These are phyloP conservation scores for Geodia barretti DNA, from an alignment of 37 sponge, comb jelly and placozoan genomes.

Conservation along the genomic window DNA sequence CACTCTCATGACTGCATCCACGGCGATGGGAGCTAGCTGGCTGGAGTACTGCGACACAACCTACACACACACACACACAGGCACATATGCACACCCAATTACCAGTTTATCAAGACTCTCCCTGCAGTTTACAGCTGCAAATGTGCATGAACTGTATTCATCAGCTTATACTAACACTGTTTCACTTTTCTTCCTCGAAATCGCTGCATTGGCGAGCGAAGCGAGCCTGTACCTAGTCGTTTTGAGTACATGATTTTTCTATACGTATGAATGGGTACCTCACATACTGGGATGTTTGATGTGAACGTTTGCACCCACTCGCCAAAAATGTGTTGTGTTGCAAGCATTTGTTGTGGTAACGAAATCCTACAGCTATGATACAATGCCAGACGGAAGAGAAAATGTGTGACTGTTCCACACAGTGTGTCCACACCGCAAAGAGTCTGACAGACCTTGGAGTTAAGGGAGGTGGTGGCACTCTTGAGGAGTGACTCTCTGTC, in stretches of 20 bases:
- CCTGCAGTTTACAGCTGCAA: neutral
- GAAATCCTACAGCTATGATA: neutral
- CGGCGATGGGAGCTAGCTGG: conserved; percentile 91
- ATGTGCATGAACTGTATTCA: too few relatives aligned
- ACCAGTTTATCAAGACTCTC: neutral
- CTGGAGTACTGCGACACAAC: conserved; percentile 98
- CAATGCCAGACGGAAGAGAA: neutral
- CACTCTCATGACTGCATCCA: conserved; percentile 95
- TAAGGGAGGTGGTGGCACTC: conserved; percentile 97
- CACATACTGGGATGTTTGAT: too few relatives aligned
- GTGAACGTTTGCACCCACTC: too few relatives aligned
- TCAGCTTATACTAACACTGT: neutral
- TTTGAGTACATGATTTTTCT: neutral
- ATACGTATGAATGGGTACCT: neutral
- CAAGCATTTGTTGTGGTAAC: too few relatives aligned
- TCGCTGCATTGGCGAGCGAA: neutral
- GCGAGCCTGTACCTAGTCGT: neutral
- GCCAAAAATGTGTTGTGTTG: too few relatives aligned
- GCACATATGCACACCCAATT: neutral
- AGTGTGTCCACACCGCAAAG: neutral
- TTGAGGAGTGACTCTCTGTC: conserved; percentile 91
- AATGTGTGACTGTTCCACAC: neutral
- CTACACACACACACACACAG: conserved; percentile 25
- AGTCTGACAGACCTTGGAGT: conserved; percentile 80
- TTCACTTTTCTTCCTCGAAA: neutral